These are phyloP conservation scores for Tinea pellionella DNA, from an alignment of 2,888 invertebrate genomes.

Conservation along the genomic window DNA sequence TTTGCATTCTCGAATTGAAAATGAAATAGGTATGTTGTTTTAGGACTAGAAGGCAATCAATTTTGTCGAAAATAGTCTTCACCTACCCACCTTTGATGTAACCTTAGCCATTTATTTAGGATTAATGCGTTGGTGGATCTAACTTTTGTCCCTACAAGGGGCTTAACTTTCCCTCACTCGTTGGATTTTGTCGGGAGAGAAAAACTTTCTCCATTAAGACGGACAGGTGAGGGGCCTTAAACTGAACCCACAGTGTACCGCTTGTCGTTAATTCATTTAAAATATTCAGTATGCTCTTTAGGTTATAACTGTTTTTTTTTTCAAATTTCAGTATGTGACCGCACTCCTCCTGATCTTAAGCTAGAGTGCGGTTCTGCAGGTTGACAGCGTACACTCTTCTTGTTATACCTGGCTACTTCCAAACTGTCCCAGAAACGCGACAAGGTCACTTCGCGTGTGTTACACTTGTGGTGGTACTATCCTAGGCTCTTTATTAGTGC, in stretches of 20 bases:
- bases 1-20: neutral
- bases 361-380: too few species aligned
- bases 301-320: too few species aligned
- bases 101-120: conserved; percentile 11
- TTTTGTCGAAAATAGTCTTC: neutral
- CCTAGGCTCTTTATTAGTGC: too few species aligned
- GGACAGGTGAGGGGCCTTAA: conserved; percentile 3
- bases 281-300: neutral
- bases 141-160: neutral
- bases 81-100: conserved; percentile 6
- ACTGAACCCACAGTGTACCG: neutral
- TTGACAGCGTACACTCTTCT: too few species aligned
- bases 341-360: too few species aligned
- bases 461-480: too few species aligned
- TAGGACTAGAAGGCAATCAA: conserved; percentile 10
- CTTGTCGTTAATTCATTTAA: neutral
- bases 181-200: conserved; percentile 18
- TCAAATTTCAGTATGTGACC: too few species aligned
- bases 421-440: too few species aligned
- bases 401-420: too few species aligned
- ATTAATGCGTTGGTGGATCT: conserved; percentile 11
- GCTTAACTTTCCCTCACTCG: conserved; percentile 1
- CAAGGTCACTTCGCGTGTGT: too few species aligned
- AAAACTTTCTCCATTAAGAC: conserved; percentile 55
- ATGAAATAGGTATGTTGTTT: neutral